These are phyloP conservation scores for Acanthosepion pharaonis DNA, from an alignment of 2,888 invertebrate genomes.

Conservation along the genomic window DNA sequence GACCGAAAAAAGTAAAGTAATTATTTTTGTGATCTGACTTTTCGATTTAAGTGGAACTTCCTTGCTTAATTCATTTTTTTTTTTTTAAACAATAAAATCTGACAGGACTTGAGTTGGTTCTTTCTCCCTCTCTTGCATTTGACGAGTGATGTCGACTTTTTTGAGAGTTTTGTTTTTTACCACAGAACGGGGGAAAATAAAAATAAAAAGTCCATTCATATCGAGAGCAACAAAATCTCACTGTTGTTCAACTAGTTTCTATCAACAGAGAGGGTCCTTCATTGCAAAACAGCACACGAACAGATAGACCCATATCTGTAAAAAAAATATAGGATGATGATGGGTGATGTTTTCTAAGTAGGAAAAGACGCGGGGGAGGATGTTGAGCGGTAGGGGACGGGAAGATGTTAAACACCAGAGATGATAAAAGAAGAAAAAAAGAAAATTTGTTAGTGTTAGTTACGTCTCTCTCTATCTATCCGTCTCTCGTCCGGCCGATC, in stretches of 20 bases:
- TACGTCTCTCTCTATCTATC: neutral
- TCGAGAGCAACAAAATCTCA: neutral
- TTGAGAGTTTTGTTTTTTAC: neutral
- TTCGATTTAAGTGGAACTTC: neutral
- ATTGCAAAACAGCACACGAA: neutral
- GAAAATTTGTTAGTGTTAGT: too few relatives aligned
- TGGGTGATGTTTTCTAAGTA: neutral
- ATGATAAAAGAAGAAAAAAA: neutral
- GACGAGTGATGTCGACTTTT: neutral
- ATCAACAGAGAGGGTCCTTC: neutral
- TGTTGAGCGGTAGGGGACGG: neutral
- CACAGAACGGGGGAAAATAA: neutral
- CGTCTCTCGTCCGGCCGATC: neutral
- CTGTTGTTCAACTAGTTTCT: neutral
- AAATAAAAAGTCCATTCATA: neutral
- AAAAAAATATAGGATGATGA: neutral
- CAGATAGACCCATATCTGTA: neutral
- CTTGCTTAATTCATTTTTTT: neutral
- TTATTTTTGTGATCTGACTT: neutral
- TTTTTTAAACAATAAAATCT: neutral
- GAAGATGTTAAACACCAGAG: neutral
- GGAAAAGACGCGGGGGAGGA: neutral
- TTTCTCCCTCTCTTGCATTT: too few relatives aligned
- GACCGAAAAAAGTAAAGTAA: neutral
- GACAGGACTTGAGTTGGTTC: too few relatives aligned